These are phyloP conservation scores for Caenorhabditis briggsae DNA, from an alignment of 1,140 invertebrate species.

Conservation along the genomic window DNA sequence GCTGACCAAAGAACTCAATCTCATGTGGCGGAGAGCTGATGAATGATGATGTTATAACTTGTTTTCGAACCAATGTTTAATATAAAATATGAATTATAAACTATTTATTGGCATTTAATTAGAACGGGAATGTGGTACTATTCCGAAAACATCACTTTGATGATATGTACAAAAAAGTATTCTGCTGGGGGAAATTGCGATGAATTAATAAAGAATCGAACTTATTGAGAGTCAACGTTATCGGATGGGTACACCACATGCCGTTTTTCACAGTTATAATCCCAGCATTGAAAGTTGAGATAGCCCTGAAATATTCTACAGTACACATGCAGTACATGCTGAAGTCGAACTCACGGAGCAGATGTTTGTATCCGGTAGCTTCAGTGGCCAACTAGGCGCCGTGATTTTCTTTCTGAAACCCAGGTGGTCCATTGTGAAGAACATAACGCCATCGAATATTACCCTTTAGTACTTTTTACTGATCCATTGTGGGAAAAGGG, in stretches of 20 bases:
- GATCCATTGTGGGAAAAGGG: conserved; percentile 29
- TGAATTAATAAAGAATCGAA: too few species aligned
- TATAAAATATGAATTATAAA: background rate
- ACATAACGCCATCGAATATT: background rate
- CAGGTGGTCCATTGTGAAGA: background rate
- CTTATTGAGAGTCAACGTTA: background rate
- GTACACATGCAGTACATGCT: background rate
- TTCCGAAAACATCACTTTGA: background rate
- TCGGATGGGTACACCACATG: conserved; percentile 19
- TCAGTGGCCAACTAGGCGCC: background rate
- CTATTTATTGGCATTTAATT: background rate
- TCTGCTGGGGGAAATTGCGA: too few species aligned
- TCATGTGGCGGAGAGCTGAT: conserved; percentile 7
- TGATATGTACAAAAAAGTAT: background rate
- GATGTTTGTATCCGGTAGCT: background rate
- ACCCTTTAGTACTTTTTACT: background rate
- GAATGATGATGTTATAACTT: background rate
- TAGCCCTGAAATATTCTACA: background rate
- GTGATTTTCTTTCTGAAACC: background rate
- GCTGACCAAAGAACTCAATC: background rate
- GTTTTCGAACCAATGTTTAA: background rate
- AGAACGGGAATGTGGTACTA: background rate
- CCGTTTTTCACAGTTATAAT: background rate
- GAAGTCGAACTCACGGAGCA: background rate
- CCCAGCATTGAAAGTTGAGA: conserved; percentile 10